These are phyloP conservation scores for Pampusana beccarii DNA, from an alignment of 2,113 vertebrate genomes.

Conservation along the genomic window DNA sequence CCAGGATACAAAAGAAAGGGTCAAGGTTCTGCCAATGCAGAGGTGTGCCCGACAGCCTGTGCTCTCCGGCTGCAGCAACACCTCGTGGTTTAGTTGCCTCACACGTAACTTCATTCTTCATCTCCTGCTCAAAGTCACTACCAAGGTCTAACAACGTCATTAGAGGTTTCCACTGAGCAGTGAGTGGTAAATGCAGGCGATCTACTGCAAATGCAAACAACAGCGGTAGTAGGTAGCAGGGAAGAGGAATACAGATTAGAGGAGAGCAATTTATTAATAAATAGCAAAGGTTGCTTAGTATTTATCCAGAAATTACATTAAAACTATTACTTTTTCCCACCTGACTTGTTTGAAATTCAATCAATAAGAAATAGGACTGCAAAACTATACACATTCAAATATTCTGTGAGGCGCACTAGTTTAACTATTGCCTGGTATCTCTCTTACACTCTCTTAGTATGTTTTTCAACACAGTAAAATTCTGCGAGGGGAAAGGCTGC, in stretches of 20 bases:
- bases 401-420: background rate
- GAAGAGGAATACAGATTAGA: background rate
- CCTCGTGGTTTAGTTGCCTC: background rate
- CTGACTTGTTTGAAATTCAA: background rate
- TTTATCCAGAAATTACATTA: background rate
- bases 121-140: background rate
- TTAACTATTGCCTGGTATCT: background rate
- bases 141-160: background rate
- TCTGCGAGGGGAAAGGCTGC: background rate
- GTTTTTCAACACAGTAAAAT: background rate
- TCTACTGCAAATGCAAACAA: background rate
- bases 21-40: background rate
- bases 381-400: background rate
- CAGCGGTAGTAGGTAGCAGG: background rate
- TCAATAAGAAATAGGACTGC: background rate
- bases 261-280: background rate
- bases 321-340: background rate
- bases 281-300: background rate
- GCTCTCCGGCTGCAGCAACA: background rate
- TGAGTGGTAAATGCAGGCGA: background rate
- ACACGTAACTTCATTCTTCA: background rate
- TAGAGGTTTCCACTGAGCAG: constrained; percentile 1
- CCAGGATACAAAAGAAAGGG: background rate
- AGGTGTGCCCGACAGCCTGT: background rate
- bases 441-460: background rate